Conservation (phyloP, 2,888 invertebrate genomes). For the Theretra japonica region DNA sequence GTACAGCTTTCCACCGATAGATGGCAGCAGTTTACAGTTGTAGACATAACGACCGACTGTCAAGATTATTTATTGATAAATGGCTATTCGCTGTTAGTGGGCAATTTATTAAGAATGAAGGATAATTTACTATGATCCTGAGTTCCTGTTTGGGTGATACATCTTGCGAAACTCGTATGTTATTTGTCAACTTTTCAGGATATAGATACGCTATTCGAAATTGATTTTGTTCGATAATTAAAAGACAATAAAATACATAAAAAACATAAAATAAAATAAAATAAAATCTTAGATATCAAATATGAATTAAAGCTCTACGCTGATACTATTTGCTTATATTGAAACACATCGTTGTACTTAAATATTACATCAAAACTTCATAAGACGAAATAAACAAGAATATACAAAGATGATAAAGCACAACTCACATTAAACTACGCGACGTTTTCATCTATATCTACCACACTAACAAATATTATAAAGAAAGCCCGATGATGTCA, state of each 20-base stretch:
- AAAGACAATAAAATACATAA: too few species aligned
- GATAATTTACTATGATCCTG: constrained; percentile 16
- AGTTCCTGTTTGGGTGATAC: constrained; percentile 19
- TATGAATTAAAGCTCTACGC: too few species aligned
- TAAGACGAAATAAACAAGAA: too few species aligned
- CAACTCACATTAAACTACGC: too few species aligned
- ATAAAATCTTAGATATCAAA: too few species aligned
- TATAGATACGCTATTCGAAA: neutral
- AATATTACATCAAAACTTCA: too few species aligned
- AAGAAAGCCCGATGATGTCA: neutral
- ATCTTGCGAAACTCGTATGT: neutral
- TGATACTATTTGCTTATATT: too few species aligned
- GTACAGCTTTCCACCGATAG: constrained; percentile 59
- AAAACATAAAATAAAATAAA: too few species aligned
- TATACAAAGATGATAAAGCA: too few species aligned
- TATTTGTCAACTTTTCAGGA: constrained; percentile 19
- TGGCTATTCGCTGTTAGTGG: constrained; percentile 9
- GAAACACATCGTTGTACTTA: too few species aligned
- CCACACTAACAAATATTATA: too few species aligned
- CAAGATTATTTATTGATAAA: constrained; percentile 24
- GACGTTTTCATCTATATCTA: too few species aligned
- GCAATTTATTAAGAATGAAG: constrained; percentile 18
- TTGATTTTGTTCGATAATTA: neutral
- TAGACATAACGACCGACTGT: constrained; percentile 23
- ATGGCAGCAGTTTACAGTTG: constrained; percentile 52